These are phyloP conservation scores for Coelinius sp. DNA, from an alignment of 2,888 invertebrate genomes.

Conservation along the genomic window DNA sequence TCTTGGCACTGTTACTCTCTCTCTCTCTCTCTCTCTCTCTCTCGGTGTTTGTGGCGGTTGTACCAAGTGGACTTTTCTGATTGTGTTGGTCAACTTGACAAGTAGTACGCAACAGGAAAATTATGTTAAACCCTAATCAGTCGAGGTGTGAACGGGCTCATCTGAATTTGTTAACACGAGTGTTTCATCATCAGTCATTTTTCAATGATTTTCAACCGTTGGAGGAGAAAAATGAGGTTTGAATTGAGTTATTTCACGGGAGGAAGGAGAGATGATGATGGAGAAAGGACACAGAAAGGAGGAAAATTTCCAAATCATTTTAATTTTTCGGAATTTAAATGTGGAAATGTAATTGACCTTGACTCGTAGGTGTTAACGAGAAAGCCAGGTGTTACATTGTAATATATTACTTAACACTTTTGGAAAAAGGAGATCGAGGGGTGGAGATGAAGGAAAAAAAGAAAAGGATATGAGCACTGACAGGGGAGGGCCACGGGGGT, in stretches of 20 bases:
- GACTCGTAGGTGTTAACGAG: constrained; percentile 42
- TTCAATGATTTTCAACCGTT: neutral
- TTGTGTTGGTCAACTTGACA: constrained; percentile 7
- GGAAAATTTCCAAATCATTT: constrained; percentile 7
- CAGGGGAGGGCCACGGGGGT: constrained; percentile 5
- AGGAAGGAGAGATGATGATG: neutral
- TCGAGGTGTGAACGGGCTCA: constrained; percentile 65
- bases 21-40: constrained; percentile 6
- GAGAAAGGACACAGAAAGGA: no score
- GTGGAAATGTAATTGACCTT: neutral
- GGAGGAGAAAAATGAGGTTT: neutral
- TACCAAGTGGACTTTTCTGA: constrained; percentile 8
- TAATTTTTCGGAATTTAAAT: neutral
- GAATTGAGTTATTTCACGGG: no score
- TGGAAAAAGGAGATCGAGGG: constrained; percentile 29
- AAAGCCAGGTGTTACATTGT: constrained; percentile 62
- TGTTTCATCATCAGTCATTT: neutral
- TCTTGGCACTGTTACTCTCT: neutral
- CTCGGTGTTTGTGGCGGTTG: constrained; percentile 20
- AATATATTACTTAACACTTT: constrained; percentile 65
- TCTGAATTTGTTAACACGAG: constrained; percentile 61
- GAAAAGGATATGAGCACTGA: constrained; percentile 32
- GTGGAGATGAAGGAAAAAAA: constrained; percentile 30
- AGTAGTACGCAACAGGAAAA: constrained; percentile 46
- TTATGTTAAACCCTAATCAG: constrained; percentile 63